A percentile compares a stretch with the other conserved stretches of the same genome.
Conservation (phyloP, 2,797 vertebrate genomes). For the Micropoecilia bifurca region DNA sequence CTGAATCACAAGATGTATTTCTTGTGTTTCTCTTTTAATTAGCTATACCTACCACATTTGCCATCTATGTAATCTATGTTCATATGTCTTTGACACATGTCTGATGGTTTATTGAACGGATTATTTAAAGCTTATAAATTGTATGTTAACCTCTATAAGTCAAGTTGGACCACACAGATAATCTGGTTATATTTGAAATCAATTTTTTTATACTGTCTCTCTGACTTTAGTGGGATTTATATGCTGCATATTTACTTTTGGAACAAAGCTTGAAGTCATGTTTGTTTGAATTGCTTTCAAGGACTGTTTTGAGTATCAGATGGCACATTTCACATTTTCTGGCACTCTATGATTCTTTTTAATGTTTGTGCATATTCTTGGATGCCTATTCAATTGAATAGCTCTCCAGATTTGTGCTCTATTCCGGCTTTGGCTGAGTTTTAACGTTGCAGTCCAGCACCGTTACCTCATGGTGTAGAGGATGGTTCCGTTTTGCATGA, state of each 20-base stretch:
- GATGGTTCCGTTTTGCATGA: slow-evolving; percentile 90
- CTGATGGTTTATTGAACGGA: background rate
- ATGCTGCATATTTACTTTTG: slow-evolving; percentile 42
- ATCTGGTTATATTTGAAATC: slow-evolving; percentile 19
- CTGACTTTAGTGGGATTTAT: slow-evolving; percentile 12
- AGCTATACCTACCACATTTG: background rate
- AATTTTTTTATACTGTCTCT: slow-evolving; percentile 36
- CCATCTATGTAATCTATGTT: background rate
- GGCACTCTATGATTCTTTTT: slow-evolving; percentile 50
- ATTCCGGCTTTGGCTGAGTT: slow-evolving; percentile 71
- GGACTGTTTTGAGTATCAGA: slow-evolving; percentile 68
- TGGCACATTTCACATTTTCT: slow-evolving; percentile 65
- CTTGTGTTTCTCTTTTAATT: background rate
- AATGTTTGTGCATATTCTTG: slow-evolving; percentile 67
- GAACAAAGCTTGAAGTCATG: slow-evolving; percentile 54
- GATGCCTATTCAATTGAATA: slow-evolving; percentile 65
- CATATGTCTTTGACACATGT: background rate
- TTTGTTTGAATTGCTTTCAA: slow-evolving; percentile 70
- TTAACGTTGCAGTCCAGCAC: slow-evolving; percentile 41
- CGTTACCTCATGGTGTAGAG: slow-evolving; percentile 88
- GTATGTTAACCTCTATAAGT: slow-evolving; percentile 31
- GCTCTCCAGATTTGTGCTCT: slow-evolving; percentile 69
- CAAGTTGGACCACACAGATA: slow-evolving; percentile 21
- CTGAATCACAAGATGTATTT: background rate
- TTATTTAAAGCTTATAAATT: slow-evolving; percentile 11